Evolutionary conservation across 2,888 invertebrate genomes (phyloP), one percentile per base, ranked within the genome.

Genomic region (Sericinus montela): DNA sequence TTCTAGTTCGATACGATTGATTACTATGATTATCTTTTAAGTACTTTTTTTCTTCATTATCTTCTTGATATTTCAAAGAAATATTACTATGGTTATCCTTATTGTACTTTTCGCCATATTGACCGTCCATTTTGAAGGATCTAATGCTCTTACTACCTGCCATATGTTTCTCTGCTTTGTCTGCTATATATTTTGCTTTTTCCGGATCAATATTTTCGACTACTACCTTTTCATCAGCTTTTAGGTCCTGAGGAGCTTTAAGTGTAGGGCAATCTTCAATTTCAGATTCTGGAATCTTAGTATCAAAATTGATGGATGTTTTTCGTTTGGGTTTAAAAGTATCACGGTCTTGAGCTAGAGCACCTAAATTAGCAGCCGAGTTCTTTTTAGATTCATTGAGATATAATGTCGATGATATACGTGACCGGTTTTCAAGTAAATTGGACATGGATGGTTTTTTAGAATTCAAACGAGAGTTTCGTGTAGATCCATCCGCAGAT

Each of bases 301-400:
- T 70, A 15, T 78, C 71, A 19, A 82, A 50, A 5, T 79, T 78
- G 1, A 79, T 64, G 6, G 87, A 86, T 1, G 76, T 80, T 69
- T 84, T 84, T 6, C 86, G 75, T 72, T 84, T 87, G 32, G 79
- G 68, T 65, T 87, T 88, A 48, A 59, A 71, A 13, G 41, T 14
- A 15, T 83, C 82, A 23, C 80, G 73, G 23, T 86, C 86, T 62
- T 73, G 76, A 13, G 62, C 71, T 13, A 86, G 48, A 35, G 70
- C 68, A 11, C 77, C 82, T 45, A 88, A 69, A 58, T 88, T 88
- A 1, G 64, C 78, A 4, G 77, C 58, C 1, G 88, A 87, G 53
- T 84, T 88, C 59, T 85, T 88, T 53, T 86, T 89, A 0, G 91
- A 91, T 60, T 90, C 86, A 45, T 89, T 87, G 48, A 87, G 62